Evolutionary conservation across 2,888 invertebrate genomes (phyloP).

Genomic region (Plagiodera versicolora): DNA sequence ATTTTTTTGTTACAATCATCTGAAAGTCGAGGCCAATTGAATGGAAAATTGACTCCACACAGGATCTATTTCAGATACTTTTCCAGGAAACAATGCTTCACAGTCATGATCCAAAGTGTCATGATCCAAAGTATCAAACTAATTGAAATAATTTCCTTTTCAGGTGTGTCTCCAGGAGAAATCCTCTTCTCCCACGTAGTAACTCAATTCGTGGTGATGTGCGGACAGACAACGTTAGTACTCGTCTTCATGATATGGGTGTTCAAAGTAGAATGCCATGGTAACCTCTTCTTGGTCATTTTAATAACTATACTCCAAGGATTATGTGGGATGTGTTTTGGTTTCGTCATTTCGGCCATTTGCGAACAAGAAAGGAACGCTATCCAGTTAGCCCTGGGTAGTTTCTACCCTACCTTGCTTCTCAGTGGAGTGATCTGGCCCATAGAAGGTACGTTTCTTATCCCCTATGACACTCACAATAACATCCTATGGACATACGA

Average conservation of each 20-base stretch:
- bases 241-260: constrained; percentile 90
- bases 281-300: constrained; percentile 82
- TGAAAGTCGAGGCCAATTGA: no score
- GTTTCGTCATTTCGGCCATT: constrained; percentile 90
- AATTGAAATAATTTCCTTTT: constrained; percentile 28
- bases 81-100: no score
- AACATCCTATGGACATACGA: no score
- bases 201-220: constrained; percentile 94
- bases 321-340: constrained; percentile 95
- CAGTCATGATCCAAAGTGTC: no score
- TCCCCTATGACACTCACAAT: no score
- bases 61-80: no score
- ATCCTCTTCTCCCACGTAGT: constrained; percentile 91
- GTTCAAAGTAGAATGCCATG: constrained; percentile 87
- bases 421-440: constrained; percentile 95
- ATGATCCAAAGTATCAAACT: no score
- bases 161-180: constrained; percentile 87
- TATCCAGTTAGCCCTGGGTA: constrained; percentile 89
- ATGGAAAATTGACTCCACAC: no score
- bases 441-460: constrained; percentile 64
- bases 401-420: constrained; percentile 91
- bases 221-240: constrained; percentile 89
- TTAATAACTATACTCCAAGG: constrained; percentile 86
- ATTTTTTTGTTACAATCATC: no score
- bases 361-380: constrained; percentile 92